Conservation (phyloP, 2,113 vertebrate genomes). For the Nematolebias whitei region DNA sequence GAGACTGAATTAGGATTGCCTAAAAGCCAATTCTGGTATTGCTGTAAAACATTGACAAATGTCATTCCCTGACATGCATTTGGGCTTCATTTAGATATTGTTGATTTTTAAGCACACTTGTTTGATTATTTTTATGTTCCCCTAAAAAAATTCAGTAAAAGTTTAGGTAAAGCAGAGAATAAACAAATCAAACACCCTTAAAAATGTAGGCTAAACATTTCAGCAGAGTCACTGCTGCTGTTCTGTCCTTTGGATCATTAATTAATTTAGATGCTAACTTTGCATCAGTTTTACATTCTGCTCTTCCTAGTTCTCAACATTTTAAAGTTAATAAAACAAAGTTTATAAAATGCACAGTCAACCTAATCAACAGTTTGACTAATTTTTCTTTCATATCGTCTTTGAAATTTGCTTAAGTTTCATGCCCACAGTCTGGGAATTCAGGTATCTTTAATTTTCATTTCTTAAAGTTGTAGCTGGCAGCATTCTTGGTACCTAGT, state of each 20-base stretch:
- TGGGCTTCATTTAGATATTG: neutral
- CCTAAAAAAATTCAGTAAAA: neutral
- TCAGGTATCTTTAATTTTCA: conserved; percentile 48
- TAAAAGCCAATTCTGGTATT: too few relatives aligned
- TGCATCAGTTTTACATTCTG: too few relatives aligned
- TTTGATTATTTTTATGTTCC: neutral
- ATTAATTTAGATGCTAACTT: too few relatives aligned
- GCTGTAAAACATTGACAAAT: too few relatives aligned
- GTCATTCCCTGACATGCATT: too few relatives aligned
- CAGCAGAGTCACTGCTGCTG: too few relatives aligned
- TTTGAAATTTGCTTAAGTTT: conserved; percentile 62
- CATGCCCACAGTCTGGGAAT: conserved; percentile 63
- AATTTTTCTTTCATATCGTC: conserved; percentile 43
- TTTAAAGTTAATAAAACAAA: too few relatives aligned
- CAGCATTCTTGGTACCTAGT: neutral
- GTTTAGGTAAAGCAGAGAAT: neutral
- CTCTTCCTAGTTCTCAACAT: neutral
- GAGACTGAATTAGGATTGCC: too few relatives aligned
- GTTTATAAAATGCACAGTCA: neutral
- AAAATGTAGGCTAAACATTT: too few relatives aligned
- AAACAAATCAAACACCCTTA: neutral
- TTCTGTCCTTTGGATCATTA: neutral
- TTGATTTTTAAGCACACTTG: neutral
- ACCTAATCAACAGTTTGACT: neutral
- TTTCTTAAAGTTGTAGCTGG: conserved; percentile 22